Conservation (phyloP, 2,888 invertebrate genomes). For the Torymus auratus region DNA sequence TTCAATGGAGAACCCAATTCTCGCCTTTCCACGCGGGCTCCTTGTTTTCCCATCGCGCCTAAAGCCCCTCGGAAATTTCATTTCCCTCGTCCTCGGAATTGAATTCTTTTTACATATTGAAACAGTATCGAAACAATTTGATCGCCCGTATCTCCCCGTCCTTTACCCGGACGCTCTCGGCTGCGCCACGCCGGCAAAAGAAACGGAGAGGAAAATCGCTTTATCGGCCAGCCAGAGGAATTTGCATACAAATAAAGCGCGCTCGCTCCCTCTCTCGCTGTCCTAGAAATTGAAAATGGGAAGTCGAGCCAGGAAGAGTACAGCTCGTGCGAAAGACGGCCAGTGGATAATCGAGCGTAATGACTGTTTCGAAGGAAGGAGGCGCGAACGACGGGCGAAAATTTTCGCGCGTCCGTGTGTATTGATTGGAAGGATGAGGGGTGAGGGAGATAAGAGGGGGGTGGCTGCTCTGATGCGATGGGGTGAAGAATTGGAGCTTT, state of each 20-base stretch:
- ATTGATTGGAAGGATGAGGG: no score
- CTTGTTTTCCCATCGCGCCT: not conserved
- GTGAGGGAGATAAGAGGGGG: no score
- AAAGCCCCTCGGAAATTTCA: not conserved
- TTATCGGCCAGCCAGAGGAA: constrained; percentile 27
- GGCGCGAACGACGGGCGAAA: not conserved
- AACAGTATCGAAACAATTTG: constrained; percentile 12
- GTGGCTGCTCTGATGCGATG: no score
- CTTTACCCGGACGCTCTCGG: no score
- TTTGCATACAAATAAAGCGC: constrained; percentile 49
- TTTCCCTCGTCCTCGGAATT: not conserved
- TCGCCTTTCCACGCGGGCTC: no score
- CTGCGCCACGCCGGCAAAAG: constrained; percentile 1
- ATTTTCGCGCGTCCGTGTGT: no score
- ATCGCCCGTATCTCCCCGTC: not conserved
- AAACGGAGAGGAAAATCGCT: constrained; percentile 39
- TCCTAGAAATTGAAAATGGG: constrained; percentile 44
- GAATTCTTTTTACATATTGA: not conserved
- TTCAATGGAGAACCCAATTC: no score
- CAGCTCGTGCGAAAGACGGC: not conserved
- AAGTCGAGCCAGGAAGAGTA: constrained; percentile 11
- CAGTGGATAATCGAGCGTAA: constrained; percentile 37
- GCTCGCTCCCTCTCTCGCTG: not conserved
- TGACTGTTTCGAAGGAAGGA: constrained; percentile 24
- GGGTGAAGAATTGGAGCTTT: no score